Conservation (phyloP, 2,113 vertebrate species). For the Mesembrinibis cayennensis region DNA sequence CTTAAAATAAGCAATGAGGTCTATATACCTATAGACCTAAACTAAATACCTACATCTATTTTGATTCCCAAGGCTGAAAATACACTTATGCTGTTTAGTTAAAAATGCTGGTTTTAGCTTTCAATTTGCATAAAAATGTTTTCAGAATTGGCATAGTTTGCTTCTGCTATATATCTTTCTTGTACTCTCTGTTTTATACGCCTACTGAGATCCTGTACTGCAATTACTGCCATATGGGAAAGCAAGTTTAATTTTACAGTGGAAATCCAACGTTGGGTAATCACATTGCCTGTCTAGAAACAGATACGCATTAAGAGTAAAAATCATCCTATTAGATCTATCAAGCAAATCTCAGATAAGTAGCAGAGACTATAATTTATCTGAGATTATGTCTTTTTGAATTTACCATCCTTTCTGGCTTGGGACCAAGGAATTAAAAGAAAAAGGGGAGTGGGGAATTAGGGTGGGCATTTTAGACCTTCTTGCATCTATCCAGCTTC, state of each 20-base stretch:
- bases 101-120: not conserved
- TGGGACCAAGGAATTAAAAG: not conserved
- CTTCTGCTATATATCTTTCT: not conserved
- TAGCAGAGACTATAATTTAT: not conserved
- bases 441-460: rapidly evolving
- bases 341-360: not conserved
- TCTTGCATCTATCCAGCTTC: not conserved
- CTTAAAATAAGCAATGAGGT: not conserved
- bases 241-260: constrained; percentile 20
- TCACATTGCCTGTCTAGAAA: not conserved
- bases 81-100: not conserved
- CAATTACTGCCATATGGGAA: constrained; percentile 53
- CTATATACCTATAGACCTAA: not conserved
- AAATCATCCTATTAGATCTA: not conserved
- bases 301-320: not conserved
- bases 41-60: not conserved
- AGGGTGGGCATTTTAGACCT: not conserved
- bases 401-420: not conserved
- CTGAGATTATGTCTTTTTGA: not conserved
- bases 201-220: constrained; percentile 40
- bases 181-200: not conserved
- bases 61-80: not conserved
- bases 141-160: not conserved
- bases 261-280: not conserved
- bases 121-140: not conserved